These are phyloP conservation scores for Penaeus japonicus DNA, from an alignment of 1,140 invertebrate species.

Conservation along the genomic window DNA sequence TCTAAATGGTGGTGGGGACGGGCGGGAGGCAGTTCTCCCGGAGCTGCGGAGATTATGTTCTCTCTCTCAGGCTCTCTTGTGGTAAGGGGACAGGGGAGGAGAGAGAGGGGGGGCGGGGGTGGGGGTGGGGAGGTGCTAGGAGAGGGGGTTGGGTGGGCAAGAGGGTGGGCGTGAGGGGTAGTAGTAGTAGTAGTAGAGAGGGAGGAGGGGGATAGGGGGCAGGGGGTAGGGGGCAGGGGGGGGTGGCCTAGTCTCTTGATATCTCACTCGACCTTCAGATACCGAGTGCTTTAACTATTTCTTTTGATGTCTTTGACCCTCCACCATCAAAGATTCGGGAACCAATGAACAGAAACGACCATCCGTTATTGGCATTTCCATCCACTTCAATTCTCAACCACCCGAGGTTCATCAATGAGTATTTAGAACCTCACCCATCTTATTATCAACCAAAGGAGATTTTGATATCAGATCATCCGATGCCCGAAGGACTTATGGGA, in stretches of 20 bases:
- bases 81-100: not conserved
- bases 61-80: not conserved
- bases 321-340: too few relatives aligned
- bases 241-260: not conserved
- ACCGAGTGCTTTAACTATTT: too few relatives aligned
- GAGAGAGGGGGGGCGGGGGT: not conserved
- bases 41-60: not conserved
- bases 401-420: too few relatives aligned
- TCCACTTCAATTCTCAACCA: too few relatives aligned
- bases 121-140: not conserved
- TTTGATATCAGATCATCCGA: too few relatives aligned
- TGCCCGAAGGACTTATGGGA: too few relatives aligned
- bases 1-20: slow-evolving; percentile 37
- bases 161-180: not conserved
- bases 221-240: not conserved
- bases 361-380: too few relatives aligned
- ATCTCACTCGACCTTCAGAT: too few relatives aligned
- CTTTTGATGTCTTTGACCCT: too few relatives aligned
- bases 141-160: not conserved
- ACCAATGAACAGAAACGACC: too few relatives aligned
- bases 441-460: too few relatives aligned
- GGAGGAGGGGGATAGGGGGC: not conserved
- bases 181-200: not conserved
- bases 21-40: not conserved
- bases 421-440: too few relatives aligned